Evolutionary conservation across 2,113 vertebrate genomes (phyloP).

Genomic region (Poeciliopsis prolifica): DNA sequence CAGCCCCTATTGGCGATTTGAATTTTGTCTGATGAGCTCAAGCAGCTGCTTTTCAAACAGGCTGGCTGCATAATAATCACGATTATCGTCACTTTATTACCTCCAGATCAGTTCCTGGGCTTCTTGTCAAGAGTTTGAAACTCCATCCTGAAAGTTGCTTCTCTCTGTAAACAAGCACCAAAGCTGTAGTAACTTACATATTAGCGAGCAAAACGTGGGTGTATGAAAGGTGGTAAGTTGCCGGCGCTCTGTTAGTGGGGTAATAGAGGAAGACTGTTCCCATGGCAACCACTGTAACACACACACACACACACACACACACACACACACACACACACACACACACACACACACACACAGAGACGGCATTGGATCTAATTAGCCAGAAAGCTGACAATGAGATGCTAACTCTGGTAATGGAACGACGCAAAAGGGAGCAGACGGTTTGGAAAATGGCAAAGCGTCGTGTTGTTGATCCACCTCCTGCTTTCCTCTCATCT

Average conservation of each 20-base stretch:
- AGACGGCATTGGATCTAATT: slow-evolving; percentile 58
- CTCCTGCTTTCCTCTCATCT: slow-evolving; percentile 43
- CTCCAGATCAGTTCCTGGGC: not conserved
- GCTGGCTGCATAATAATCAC: not conserved
- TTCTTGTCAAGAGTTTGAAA: not conserved
- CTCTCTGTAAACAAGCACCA: not conserved
- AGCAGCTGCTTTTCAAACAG: not conserved
- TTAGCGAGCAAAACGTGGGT: slow-evolving; percentile 45
- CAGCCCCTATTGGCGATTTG: not conserved
- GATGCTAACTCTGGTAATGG: slow-evolving; percentile 63
- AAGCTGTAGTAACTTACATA: slow-evolving; percentile 11
- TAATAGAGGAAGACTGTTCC: slow-evolving; percentile 54
- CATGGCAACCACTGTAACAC: slow-evolving; percentile 59
- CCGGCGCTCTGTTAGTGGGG: slow-evolving; percentile 42
- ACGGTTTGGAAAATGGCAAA: slow-evolving; percentile 52
- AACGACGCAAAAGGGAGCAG: slow-evolving; percentile 51
- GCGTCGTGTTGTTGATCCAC: slow-evolving; percentile 47
- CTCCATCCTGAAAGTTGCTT: not conserved
- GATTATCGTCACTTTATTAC: not conserved
- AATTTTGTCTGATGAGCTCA: not conserved
- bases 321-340: slow-evolving; percentile 18
- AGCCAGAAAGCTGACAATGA: slow-evolving; percentile 64
- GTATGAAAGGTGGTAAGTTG: slow-evolving; percentile 49
- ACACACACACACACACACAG: slow-evolving; percentile 27
- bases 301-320: slow-evolving; percentile 23